Evolutionary conservation across 2,888 invertebrate species (phyloP), one percentile per base, ranked within the genome.

Genomic region (Pristionchus arcanus): DNA sequence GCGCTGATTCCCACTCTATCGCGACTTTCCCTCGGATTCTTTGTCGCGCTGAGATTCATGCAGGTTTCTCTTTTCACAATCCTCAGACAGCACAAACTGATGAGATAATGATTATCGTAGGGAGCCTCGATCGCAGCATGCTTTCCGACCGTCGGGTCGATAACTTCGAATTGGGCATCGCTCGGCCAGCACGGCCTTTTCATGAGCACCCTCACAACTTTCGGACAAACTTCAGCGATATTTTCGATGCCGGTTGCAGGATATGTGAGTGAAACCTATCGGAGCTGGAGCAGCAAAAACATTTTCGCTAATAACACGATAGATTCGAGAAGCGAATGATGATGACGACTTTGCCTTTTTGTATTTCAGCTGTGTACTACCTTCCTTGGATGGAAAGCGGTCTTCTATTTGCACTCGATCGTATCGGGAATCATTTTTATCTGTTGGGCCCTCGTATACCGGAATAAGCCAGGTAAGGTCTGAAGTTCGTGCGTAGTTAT

Each of bases 351-450:
- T 71, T 31, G 34, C 3, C 25, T 66, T 42, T n/a, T n/a, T n/a
- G n/a, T 28, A 68, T 19, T 89, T 59, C 89, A 71, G 91, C 88
- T 94, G 9, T 94, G 94, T 90, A 90, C 91, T 0, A 93, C 94
- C 15, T 68, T 91, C 1, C 84, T 91, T 25, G 95, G 95, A 55
- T 95, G 95, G 95, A 90, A 92, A 74, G 92, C 94, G 0, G 94
- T 95, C 34, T 94, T 91, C 91, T 94, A 94, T 90, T 89, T 94
- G n/a, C 94, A 95, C 81, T 91, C 94, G 1, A 34, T 90, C 37
- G 92, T 95, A 84, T 93, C 92, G 28, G 49, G 94, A 15, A 74
- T 91, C 25, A 90, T 92, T 55, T 95, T 95, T 91, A 59, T 91
- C 1, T 31, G 90, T 11, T 95, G 92, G 92, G 90, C 89, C 42